These are phyloP conservation scores for Melinopterus prodromus DNA, from an alignment of 2,888 invertebrate species.

Conservation along the genomic window DNA sequence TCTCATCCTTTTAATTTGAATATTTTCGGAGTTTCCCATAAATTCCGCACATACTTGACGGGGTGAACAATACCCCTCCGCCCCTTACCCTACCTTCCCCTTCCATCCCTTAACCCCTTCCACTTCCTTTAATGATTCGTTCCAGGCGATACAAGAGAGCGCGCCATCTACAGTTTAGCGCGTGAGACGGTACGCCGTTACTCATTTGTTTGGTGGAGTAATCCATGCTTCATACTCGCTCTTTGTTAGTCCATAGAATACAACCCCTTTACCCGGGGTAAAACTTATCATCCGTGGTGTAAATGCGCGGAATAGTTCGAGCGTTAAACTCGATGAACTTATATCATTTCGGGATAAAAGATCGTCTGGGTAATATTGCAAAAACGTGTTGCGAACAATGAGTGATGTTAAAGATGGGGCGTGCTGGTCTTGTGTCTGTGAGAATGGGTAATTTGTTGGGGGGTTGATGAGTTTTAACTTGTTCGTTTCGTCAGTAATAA, in stretches of 20 bases:
- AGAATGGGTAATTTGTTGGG: too few species aligned
- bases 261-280: conserved; percentile 7
- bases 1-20: neutral
- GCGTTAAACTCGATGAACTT: conserved; percentile 9
- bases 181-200: neutral
- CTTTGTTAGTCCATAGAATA: neutral
- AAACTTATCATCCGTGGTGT: conserved; percentile 5
- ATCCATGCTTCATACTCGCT: neutral
- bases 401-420: neutral
- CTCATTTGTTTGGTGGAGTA: neutral
- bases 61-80: neutral
- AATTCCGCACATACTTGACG: neutral
- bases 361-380: neutral
- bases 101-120: neutral
- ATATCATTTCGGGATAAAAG: conserved; percentile 10
- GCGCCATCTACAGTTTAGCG: neutral
- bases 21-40: neutral
- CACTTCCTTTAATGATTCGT: conserved; percentile 16
- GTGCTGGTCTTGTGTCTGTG: too few species aligned
- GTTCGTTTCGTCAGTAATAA: too few species aligned
- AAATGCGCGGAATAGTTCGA: conserved; percentile 8
- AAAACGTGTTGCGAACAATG: neutral
- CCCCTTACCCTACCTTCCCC: conserved; percentile 7
- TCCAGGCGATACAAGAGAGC: conserved; percentile 9
- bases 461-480: too few species aligned